Evolutionary conservation across 2,113 vertebrate species (phyloP).

Genomic region (Cavia aperea): DNA sequence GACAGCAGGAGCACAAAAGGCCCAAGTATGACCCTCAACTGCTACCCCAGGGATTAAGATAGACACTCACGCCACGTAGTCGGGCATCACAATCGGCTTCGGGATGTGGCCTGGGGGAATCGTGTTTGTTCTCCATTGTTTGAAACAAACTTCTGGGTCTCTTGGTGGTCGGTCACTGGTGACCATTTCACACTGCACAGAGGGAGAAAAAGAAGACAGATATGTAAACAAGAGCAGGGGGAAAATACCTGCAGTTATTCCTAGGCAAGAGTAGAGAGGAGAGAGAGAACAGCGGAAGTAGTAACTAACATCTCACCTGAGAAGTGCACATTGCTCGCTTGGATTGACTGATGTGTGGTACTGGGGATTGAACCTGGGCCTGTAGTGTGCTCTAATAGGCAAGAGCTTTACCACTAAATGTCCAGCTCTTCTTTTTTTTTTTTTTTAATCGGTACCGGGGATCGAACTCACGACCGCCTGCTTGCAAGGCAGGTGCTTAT

Average conservation of each 20-base stretch:
- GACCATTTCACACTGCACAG: conserved; percentile 68
- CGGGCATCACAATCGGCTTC: conserved; percentile 91
- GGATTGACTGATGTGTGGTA: background rate
- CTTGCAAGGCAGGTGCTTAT: no score
- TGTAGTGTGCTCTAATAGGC: background rate
- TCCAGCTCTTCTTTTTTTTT: background rate
- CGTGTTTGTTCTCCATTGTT: conserved; percentile 70
- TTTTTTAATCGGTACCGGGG: no score
- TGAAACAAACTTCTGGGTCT: conserved; percentile 67
- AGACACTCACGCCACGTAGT: conserved; percentile 91
- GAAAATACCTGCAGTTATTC: background rate
- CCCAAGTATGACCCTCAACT: background rate
- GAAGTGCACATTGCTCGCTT: background rate
- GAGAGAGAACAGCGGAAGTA: background rate
- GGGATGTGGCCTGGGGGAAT: conserved; percentile 94
- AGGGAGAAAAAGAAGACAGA: conserved; percentile 12
- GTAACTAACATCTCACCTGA: background rate
- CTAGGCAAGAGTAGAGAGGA: background rate
- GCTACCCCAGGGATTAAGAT: conserved; percentile 62
- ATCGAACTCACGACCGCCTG: no score
- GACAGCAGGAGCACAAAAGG: background rate
- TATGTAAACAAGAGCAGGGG: background rate
- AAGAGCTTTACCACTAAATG: background rate
- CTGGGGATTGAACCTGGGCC: background rate
- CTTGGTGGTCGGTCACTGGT: conserved; percentile 57